phyloP scores from a whole-genome alignment of 2,888 invertebrate species.

The Pyrrhosoma nymphula region DNA sequence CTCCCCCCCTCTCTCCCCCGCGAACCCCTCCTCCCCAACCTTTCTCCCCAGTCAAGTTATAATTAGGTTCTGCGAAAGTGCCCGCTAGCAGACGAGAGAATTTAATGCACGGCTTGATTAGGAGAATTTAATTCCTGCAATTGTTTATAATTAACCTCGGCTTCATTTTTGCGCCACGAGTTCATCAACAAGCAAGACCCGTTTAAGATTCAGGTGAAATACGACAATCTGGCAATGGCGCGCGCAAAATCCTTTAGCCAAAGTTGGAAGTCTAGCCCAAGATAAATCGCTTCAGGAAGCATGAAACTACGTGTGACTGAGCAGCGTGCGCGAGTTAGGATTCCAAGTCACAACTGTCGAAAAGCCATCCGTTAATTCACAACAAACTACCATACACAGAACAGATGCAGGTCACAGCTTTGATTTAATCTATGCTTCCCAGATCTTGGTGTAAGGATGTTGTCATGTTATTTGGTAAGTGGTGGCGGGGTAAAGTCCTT shows the following conservation, averaged over 20 bases:
- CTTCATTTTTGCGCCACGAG: background rate
- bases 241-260: background rate
- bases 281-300: background rate
- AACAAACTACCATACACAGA: background rate
- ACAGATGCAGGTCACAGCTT: background rate
- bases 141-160: background rate
- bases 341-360: background rate
- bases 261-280: background rate
- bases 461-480: too few relatives aligned
- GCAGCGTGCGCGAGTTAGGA: background rate
- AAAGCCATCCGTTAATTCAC: background rate
- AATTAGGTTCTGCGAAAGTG: constrained; percentile 2
- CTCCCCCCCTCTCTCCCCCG: too few relatives aligned
- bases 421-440: too few relatives aligned
- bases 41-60: background rate
- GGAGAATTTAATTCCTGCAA: constrained; percentile 6
- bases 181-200: background rate
- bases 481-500: too few relatives aligned
- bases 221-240: background rate
- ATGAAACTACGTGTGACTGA: background rate
- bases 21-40: background rate
- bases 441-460: too few relatives aligned
- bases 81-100: background rate
- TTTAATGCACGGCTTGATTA: constrained; percentile 9
- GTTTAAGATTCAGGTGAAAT: background rate